A percentile compares a stretch with the other conserved stretches of the same genome.
Conservation (phyloP, 1,140 invertebrate species). For the Drosophila nebulosa region DNA sequence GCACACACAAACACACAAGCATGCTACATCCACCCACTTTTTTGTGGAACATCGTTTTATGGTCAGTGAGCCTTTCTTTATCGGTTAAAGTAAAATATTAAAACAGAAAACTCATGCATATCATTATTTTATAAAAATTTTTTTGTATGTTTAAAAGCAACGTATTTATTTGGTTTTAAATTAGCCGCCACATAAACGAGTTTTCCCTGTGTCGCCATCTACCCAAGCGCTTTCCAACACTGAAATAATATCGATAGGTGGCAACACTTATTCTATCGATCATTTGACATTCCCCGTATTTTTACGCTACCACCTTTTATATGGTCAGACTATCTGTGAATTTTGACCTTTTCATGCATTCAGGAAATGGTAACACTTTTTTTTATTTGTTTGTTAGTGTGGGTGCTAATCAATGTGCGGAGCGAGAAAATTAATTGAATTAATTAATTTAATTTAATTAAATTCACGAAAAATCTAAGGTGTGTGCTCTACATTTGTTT, state of each 20-base stretch:
- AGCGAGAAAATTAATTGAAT: background rate
- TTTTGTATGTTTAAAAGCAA: background rate
- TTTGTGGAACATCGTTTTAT: constrained; percentile 39
- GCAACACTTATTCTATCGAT: background rate
- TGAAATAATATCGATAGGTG: background rate
- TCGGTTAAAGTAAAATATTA: constrained; percentile 38
- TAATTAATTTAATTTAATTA: background rate
- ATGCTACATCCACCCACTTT: constrained; percentile 37
- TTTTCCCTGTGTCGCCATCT: background rate
- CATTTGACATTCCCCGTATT: too few relatives aligned
- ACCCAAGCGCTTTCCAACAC: background rate
- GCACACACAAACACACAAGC: constrained; percentile 5
- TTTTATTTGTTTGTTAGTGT: background rate
- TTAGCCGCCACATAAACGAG: background rate
- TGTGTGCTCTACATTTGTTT: background rate
- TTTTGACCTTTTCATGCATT: too few relatives aligned
- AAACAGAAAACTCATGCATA: constrained; percentile 72
- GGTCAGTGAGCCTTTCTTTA: constrained; percentile 55
- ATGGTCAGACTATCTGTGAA: too few relatives aligned
- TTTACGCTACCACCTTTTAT: too few relatives aligned
- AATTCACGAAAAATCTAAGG: background rate
- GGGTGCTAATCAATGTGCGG: background rate
- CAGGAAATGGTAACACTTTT: too few relatives aligned
- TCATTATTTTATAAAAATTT: constrained; percentile 54
- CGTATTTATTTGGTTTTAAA: background rate